Conservation (phyloP, 2,113 vertebrate genomes). For the Neoarius graeffei region DNA sequence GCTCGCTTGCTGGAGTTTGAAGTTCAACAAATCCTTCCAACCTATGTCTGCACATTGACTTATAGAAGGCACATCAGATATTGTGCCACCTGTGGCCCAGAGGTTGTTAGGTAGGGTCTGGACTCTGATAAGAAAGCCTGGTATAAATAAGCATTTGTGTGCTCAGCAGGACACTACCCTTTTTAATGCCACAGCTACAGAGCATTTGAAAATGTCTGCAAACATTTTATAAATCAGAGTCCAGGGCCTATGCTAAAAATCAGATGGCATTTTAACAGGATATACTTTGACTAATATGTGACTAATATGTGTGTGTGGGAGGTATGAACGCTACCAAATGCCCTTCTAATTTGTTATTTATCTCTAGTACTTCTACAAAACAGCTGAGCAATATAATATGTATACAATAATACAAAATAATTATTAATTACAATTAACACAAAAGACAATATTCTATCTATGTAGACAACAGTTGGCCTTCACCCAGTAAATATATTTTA, state of each 20-base stretch:
- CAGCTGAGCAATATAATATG: not conserved
- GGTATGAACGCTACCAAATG: no score
- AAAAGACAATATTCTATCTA: not conserved
- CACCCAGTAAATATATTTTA: not conserved
- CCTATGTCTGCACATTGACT: not conserved
- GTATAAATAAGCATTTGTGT: conserved; percentile 46
- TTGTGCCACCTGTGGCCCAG: conserved; percentile 18
- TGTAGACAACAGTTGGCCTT: not conserved
- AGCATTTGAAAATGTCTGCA: conserved; percentile 30
- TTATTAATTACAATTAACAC: not conserved
- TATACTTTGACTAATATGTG: conserved; percentile 37
- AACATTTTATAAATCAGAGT: not conserved
- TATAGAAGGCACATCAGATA: not conserved
- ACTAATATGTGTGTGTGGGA: no score
- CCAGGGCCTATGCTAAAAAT: conserved; percentile 11
- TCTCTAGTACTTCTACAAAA: not conserved
- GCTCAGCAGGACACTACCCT: conserved; percentile 39
- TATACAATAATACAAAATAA: not conserved
- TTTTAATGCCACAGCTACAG: conserved; percentile 47
- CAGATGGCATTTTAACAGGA: conserved; percentile 31
- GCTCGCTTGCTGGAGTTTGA: no score
- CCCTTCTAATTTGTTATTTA: not conserved
- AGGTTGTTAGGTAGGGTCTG: conserved; percentile 21
- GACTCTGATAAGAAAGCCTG: conserved; percentile 42
- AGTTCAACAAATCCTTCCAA: not conserved